Base-by-base conservation (phyloP, 2,797 vertebrate species). In the Austrolebias charrua region DNA sequence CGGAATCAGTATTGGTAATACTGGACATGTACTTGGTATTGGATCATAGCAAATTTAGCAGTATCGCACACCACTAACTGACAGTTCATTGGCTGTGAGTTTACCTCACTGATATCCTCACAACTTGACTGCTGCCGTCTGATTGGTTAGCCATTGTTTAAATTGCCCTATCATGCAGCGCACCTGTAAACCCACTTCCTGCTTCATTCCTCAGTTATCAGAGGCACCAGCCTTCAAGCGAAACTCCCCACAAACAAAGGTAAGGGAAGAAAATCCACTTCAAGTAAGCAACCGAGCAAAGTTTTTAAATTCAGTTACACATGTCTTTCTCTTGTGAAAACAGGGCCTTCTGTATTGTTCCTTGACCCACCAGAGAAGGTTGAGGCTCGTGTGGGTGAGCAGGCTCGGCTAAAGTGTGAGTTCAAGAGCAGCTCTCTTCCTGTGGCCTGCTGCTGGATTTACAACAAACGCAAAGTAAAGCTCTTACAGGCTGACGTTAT, bases 391-490 rank as follows among this genome's bases (percentile, higher is more conserved):
- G 83, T 87, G 1, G 91, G 93, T 38, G 66, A 89, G 60, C 66
- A 64, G 12, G 92, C 83, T 69, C 67, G 43, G 10, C 81, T 95
- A 2, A 40, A 40, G 43, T 93, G 92, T 56, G 63, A 67, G 33
- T 93, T 94, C 81, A 84, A 45, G 63, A 89, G 89, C 62, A 80
- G 81, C 48, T 89, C 49, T 4, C 42, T 78, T 0, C 93, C 92
- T 10, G 88, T 94, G 66, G 93, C 90, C 29, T 93, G 89, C 79
- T 93, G 92, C 78, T 95, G 94, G 93, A 88, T 94, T 73, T 90
- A 85, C 75, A 92, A 94, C 80, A 88, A 76, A 69, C 83, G 87
- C 35, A 90, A 91, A 91, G 93, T 94, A 60, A 54, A 46, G 5
- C 14, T 0, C 1, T 14, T 46, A 13, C 11, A 29, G 7, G 28